Percentiles rank a stretch among this genome's conserved stretches.
phyloP scores from a whole-genome alignment of 2,888 invertebrate species.

The Zygothrica quintamaculata region DNA sequence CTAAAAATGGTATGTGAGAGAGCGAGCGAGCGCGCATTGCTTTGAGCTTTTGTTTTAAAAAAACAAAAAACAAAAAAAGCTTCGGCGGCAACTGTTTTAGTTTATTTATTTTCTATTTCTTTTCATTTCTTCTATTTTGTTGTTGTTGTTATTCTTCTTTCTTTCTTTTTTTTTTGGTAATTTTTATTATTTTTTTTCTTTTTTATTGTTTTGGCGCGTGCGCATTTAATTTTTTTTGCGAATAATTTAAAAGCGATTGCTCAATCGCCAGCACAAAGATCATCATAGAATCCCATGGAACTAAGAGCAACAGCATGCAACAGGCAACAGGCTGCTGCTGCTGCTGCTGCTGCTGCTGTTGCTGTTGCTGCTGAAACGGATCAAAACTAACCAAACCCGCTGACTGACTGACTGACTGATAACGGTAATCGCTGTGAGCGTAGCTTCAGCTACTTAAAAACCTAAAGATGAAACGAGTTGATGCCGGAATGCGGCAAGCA shows the following conservation, averaged over 20 bases:
- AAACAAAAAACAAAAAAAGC: no score
- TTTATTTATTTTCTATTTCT: constrained; percentile 11
- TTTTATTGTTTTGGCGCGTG: constrained; percentile 60
- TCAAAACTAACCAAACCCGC: constrained; percentile 17
- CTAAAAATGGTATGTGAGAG: constrained; percentile 84
- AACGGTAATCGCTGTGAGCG: constrained; percentile 67
- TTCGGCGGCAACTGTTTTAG: constrained; percentile 30
- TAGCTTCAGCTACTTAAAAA: constrained; percentile 39
- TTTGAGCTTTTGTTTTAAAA: constrained; percentile 40
- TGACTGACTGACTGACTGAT: constrained; percentile 43
- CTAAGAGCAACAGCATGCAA: constrained; percentile 4
- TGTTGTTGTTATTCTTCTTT: constrained; percentile 39
- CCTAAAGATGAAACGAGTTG: constrained; percentile 60
- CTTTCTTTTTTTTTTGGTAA: constrained; percentile 9
- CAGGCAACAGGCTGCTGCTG: constrained; percentile 26
- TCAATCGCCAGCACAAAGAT: constrained; percentile 53
- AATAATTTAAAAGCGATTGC: constrained; percentile 50
- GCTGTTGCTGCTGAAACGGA: background rate
- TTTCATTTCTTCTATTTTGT: constrained; percentile 21
- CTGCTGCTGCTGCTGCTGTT: no score
- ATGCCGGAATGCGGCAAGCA: constrained; percentile 66
- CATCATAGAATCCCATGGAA: constrained; percentile 27
- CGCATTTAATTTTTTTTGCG: constrained; percentile 52
- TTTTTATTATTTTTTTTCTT: constrained; percentile 21
- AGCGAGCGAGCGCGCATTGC: constrained; percentile 66